Conservation (phyloP, 2,797 vertebrate species). For the Cynodonichthys magdalenae region DNA sequence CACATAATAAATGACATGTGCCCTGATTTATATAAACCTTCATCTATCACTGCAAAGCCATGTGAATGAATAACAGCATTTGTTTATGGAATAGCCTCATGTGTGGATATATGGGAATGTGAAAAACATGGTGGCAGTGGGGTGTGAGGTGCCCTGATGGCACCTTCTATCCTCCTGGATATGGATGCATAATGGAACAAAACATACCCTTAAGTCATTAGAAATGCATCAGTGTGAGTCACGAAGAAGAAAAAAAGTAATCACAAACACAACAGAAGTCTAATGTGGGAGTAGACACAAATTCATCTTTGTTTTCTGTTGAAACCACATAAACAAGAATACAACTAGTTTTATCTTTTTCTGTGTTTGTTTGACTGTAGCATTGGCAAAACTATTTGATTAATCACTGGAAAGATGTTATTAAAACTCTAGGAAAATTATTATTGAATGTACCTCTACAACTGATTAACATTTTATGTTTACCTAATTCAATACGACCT, state of each 20-base stretch:
- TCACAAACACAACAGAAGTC: conserved; percentile 22
- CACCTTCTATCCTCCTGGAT: conserved; percentile 22
- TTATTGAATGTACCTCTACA: too few relatives aligned
- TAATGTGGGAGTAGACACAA: conserved; percentile 3
- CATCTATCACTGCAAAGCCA: not conserved
- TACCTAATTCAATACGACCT: too few relatives aligned
- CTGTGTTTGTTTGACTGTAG: too few relatives aligned
- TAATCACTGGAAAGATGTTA: too few relatives aligned
- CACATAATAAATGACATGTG: not conserved
- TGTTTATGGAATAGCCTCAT: not conserved
- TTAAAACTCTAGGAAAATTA: too few relatives aligned
- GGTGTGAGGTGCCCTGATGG: conserved; percentile 38
- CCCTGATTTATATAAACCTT: not conserved
- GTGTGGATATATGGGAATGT: not conserved
- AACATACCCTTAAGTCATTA: conserved; percentile 26
- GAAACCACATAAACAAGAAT: not conserved
- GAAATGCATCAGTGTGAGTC: conserved; percentile 30
- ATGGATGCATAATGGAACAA: conserved; percentile 36
- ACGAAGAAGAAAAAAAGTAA: conserved; percentile 8
- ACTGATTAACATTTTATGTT: too few relatives aligned
- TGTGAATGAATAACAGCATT: not conserved
- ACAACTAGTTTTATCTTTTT: too few relatives aligned
- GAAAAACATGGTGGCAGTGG: conserved; percentile 17
- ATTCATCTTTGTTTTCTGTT: conserved; percentile 8
- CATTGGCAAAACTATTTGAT: too few relatives aligned